Evolutionary conservation across 1,140 invertebrate genomes (phyloP), one percentile per base, ranked within the genome.

Genomic region (Zaprionus tsacasi): DNA sequence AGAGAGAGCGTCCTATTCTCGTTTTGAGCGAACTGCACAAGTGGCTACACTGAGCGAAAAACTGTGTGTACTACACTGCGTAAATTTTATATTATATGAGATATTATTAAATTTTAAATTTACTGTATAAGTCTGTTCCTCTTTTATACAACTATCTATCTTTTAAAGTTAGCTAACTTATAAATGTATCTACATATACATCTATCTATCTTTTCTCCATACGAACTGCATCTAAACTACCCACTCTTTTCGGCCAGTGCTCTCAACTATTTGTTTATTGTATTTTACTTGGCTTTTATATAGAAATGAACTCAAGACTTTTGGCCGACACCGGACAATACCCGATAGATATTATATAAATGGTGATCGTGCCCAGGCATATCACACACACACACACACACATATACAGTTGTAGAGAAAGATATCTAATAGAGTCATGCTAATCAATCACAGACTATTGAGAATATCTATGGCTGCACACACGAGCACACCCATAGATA

Each of bases 371-470:
- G 38, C 38, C 38, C 13, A 55, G 15, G 35, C n/a, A 58, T 50
- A 50, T 15, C 40, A 15, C 10, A 61, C 13, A 45, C 10, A 45
- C 13, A 2, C 21, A 21, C 21, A 21, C 21, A 21, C 21, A 12
- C 13, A 45, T 2, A 45, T 2, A 54, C n/a, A 30, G 21, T 13
- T 12, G 30, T 63, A 12, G 10, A 21, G 35, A 8, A 13, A n/a
- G 36, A 30, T 66, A 40, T 66, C 13, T 72, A 69, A 68, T 78
- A 78, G 33, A 68, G 17, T 45, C 54, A 69, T 73, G 76, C 70
- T 78, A 78, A 78, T 78, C 76, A 78, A 78, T 78, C 70, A 77
- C 75, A 77, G 48, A 54, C 58, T 36, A 70, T 71, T 71, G 59
- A 71, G 56, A 76, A 71, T 60, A 72, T 67, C 27, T 45, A 8